Evolutionary conservation across 2,888 invertebrate species (phyloP).

Genomic region (Lutraria lutraria): DNA sequence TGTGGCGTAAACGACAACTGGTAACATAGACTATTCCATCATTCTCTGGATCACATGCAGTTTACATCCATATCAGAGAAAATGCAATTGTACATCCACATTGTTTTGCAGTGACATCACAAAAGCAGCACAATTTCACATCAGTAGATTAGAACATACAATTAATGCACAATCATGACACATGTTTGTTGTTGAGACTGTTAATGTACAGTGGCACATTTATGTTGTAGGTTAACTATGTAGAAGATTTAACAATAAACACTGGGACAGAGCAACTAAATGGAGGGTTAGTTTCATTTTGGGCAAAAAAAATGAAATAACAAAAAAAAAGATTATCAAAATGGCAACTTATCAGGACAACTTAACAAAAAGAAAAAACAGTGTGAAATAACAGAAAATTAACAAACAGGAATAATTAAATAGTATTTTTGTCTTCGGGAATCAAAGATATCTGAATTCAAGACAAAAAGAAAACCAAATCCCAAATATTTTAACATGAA

Average conservation of each 20-base stretch:
- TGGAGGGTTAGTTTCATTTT: conserved; percentile 2
- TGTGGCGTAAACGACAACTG: background rate
- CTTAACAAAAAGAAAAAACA: background rate
- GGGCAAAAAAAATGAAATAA: conserved; percentile 34
- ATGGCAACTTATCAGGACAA: conserved; percentile 23
- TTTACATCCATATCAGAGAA: conserved; percentile 17
- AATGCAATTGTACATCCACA: conserved; percentile 19
- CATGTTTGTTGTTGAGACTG: conserved; percentile 11
- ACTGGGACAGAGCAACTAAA: background rate
- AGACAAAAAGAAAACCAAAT: conserved; percentile 26
- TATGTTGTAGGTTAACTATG: background rate
- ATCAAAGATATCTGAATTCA: conserved; percentile 22
- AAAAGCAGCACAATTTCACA: conserved; percentile 22
- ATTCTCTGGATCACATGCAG: conserved; percentile 3
- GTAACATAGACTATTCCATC: background rate
- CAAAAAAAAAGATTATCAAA: background rate
- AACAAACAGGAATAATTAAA: conserved; percentile 31
- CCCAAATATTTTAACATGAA: conserved; percentile 26
- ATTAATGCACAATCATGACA: conserved; percentile 16
- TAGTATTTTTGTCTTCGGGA: background rate
- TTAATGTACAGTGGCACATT: background rate
- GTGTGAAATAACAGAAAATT: background rate
- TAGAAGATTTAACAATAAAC: background rate
- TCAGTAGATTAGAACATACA: conserved; percentile 18
- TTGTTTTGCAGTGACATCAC: conserved; percentile 15